Conservation (phyloP, 92 coral and sea anemone species). For the Metridium senile region DNA sequence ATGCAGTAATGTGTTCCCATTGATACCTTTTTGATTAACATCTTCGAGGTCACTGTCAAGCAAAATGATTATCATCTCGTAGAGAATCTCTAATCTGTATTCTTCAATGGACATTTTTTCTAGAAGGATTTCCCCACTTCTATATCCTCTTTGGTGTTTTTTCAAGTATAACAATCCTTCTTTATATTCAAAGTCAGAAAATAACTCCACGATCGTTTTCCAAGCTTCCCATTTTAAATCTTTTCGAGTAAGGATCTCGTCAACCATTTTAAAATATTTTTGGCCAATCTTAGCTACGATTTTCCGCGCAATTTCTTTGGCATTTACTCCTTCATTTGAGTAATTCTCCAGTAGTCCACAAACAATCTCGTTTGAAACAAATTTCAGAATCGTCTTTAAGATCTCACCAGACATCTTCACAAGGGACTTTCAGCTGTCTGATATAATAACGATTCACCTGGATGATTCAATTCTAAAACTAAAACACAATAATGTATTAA, state of each 20-base stretch:
- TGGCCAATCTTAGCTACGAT: too few species aligned
- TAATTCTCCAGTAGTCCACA: background rate
- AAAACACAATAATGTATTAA: too few species aligned
- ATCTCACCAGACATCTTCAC: background rate
- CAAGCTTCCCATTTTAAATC: too few species aligned
- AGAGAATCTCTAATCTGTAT: constrained; percentile 6
- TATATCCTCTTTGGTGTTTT: background rate
- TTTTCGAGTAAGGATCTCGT: background rate
- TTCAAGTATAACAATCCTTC: background rate
- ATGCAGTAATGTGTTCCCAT: constrained; percentile 58
- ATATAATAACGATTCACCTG: too few species aligned
- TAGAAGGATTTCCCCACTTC: background rate
- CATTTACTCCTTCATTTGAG: too few species aligned
- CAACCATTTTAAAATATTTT: background rate
- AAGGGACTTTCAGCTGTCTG: too few species aligned
- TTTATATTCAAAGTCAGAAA: background rate
- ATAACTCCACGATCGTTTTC: background rate
- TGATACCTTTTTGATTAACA: constrained; percentile 7
- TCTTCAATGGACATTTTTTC: background rate
- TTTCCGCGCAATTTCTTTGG: too few species aligned
- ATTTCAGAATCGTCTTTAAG: background rate
- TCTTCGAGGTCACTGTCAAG: background rate
- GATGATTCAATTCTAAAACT: too few species aligned
- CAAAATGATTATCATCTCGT: constrained; percentile 3
- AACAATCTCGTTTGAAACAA: background rate